Evolutionary conservation across 1,140 invertebrate species (phyloP).

Genomic region (Pseudomyrmex dendroicus): DNA sequence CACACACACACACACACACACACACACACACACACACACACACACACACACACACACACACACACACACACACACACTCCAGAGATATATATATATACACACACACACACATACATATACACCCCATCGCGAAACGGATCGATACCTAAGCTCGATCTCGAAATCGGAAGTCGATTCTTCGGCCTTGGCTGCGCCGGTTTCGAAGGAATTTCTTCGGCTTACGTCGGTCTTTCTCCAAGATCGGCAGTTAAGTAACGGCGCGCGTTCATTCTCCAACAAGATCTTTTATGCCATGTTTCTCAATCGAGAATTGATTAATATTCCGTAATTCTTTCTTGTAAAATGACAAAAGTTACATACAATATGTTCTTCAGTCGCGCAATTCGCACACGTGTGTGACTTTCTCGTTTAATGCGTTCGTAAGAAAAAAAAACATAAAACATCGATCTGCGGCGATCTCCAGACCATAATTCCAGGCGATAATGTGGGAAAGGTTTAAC

Average conservation of each 20-base stretch:
- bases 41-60: too few species aligned
- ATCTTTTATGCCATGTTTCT: conserved; percentile 44
- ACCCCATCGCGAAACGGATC: neutral
- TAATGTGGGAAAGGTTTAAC: conserved; percentile 53
- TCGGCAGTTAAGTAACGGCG: conserved; percentile 60
- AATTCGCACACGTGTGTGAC: neutral
- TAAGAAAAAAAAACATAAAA: too few species aligned
- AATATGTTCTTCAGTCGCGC: neutral
- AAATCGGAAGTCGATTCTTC: conserved; percentile 69
- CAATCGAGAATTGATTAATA: conserved; percentile 8
- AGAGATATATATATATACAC: too few species aligned
- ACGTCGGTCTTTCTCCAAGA: conserved; percentile 61
- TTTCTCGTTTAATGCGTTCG: neutral
- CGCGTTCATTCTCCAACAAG: conserved; percentile 14
- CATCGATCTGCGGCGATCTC: neutral
- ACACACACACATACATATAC: too few species aligned
- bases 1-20: too few species aligned
- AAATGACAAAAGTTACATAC: conserved; percentile 22
- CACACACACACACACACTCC: too few species aligned
- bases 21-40: too few species aligned
- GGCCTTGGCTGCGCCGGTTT: conserved; percentile 58
- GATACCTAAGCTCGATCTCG: conserved; percentile 42
- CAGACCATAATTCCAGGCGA: too few species aligned
- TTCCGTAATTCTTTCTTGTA: too few species aligned
- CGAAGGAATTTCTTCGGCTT: conserved; percentile 63